These are phyloP conservation scores for Todus mexicanus DNA, from an alignment of 2,797 vertebrate species.

Conservation along the genomic window DNA sequence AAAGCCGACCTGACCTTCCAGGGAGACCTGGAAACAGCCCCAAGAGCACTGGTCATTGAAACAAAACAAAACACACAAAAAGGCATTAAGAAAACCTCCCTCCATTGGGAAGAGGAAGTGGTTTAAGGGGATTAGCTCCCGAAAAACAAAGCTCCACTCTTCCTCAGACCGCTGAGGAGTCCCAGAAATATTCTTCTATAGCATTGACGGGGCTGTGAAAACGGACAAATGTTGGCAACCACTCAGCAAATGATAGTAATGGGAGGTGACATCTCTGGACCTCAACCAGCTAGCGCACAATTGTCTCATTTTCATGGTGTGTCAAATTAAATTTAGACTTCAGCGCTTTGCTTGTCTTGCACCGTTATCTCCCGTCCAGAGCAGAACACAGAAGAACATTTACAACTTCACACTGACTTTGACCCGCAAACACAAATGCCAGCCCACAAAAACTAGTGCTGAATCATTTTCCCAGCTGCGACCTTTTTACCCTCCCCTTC, in stretches of 20 bases:
- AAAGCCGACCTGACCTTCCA: slow-evolving; percentile 19
- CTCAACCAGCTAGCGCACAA: slow-evolving; percentile 22
- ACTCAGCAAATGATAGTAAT: slow-evolving; percentile 35
- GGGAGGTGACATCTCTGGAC: slow-evolving; percentile 14
- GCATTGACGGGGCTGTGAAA: neutral
- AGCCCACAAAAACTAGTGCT: neutral
- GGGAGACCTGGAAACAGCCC: slow-evolving; percentile 29
- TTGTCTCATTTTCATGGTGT: slow-evolving; percentile 50
- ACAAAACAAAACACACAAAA: slow-evolving; percentile 13
- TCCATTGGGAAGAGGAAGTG: slow-evolving; percentile 31
- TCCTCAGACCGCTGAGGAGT: neutral
- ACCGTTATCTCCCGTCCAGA: neutral
- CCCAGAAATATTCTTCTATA: neutral
- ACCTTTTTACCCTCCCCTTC: neutral
- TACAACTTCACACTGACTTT: slow-evolving; percentile 11
- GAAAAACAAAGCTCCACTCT: slow-evolving; percentile 21
- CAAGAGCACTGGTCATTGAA: slow-evolving; percentile 1
- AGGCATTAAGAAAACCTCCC: slow-evolving; percentile 26
- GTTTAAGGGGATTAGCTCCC: slow-evolving; percentile 15
- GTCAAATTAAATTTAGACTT: slow-evolving; percentile 50
- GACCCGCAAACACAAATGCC: slow-evolving; percentile 31
- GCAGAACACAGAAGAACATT: neutral
- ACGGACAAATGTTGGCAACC: slow-evolving; percentile 22
- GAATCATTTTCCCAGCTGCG: neutral
- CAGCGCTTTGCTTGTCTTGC: neutral